Base-by-base conservation (phyloP, 2,113 vertebrate genomes). In the Thalassarche chlororhynchos region DNA sequence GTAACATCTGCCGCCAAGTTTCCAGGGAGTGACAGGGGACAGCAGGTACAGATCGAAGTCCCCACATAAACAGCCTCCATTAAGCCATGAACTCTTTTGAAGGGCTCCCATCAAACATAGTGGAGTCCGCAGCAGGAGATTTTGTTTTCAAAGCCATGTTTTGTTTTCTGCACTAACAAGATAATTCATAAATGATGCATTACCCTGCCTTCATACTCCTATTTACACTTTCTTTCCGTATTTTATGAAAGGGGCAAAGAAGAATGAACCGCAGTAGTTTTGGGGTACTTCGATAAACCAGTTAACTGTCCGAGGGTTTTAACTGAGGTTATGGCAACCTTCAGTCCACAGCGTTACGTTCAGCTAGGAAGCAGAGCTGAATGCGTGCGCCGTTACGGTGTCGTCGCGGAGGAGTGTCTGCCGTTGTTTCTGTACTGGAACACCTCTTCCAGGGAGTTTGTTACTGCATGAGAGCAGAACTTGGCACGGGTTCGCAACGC, bases 1-100 rank as follows among this genome's bases (percentile, higher is more conserved):
- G 97, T 97, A 98, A 99, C 99, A 99, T 99, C 99, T 99, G 99
- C 99, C 99, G 97, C 98, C 98, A 97, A 98, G 99, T 99, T 99
- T 98, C 98, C 96, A 87, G 98, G 96, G 98, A 99, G 98, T 98
- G 98, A 98, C 98, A 89, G 98, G 99, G 99, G 99, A 99, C 98
- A 98, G 99, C 98, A 99, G 99, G 99, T 99, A 99, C 83, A 58
- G 97, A 98, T 98, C 97, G 92, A 97, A 98, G 99, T 97, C 98
- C 98, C 98, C 94, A 80, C 96, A 26, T 69, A 98, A 98, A 98
- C 93, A 94, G 96, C 98, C 98, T 97, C 98, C 98, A 90, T 98
- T 98, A 97, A 98, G 98, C 96, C 92, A 40, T 25, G 55, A 80
- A 97, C 97, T 96, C 99, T 98, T 99, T 99, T 99, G 98, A 99